Percentiles rank a stretch among this genome's conserved stretches.
Conservation (phyloP, 2,888 invertebrate genomes). For the Microdon myrmicae region DNA sequence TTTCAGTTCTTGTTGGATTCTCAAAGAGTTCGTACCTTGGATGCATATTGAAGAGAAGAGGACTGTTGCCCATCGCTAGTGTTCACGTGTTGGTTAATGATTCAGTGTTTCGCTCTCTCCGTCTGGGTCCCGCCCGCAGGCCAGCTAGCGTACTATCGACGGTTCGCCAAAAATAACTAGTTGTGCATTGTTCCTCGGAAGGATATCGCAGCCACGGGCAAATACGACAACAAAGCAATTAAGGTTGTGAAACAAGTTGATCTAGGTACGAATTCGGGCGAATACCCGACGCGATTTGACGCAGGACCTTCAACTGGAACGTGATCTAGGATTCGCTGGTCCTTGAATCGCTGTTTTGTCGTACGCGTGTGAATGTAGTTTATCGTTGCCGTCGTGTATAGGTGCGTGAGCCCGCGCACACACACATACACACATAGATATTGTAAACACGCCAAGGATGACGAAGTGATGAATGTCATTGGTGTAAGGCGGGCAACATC, state of each 20-base stretch:
- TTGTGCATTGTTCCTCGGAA: constrained; percentile 17
- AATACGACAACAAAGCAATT: background rate
- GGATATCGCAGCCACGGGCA: constrained; percentile 14
- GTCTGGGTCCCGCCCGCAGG: constrained; percentile 25
- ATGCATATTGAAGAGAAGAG: constrained; percentile 31
- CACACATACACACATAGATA: constrained; percentile 1
- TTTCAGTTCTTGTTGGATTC: constrained; percentile 67
- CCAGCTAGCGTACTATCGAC: background rate
- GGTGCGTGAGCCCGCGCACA: no score
- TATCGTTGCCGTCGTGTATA: constrained; percentile 9
- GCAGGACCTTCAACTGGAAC: no score
- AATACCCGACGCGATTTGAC: constrained; percentile 45
- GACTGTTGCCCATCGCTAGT: constrained; percentile 25
- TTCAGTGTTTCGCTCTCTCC: constrained; percentile 28
- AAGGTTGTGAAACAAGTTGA: no score
- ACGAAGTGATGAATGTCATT: constrained; percentile 32
- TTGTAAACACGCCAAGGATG: constrained; percentile 18
- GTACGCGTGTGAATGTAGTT: constrained; percentile 16
- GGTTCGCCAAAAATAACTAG: constrained; percentile 13
- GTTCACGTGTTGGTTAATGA: no score
- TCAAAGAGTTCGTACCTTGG: constrained; percentile 62
- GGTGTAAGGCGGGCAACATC: constrained; percentile 27
- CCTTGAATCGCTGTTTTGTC: constrained; percentile 19
- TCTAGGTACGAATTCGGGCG: constrained; percentile 28
- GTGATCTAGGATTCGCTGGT: constrained; percentile 20